Evolutionary conservation across 64 coral and sea anemone species (phyloP).

Genomic region (Dendronephthya gigantea): DNA sequence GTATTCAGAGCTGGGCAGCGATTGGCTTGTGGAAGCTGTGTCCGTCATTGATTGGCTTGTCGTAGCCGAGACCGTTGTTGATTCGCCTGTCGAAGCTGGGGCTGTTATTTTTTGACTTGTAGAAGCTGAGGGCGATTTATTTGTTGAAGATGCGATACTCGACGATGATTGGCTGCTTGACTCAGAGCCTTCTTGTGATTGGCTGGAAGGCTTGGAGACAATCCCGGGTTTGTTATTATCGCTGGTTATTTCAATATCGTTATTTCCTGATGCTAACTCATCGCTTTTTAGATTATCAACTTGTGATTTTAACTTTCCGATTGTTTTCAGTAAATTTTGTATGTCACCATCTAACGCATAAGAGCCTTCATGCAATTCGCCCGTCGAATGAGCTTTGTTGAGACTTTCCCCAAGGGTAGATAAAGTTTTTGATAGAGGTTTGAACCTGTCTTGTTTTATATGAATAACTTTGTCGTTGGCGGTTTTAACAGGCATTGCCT

Average conservation of each 20-base stretch:
- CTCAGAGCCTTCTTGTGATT: neutral
- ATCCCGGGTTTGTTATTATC: neutral
- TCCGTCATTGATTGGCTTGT: neutral
- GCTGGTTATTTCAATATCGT: neutral
- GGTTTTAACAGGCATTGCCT: too few relatives aligned
- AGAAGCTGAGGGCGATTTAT: neutral
- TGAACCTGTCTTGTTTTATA: neutral
- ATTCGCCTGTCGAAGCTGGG: too few relatives aligned
- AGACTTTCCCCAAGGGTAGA: neutral
- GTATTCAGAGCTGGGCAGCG: neutral
- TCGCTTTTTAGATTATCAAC: neutral
- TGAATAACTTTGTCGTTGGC: neutral
- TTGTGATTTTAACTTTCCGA: neutral
- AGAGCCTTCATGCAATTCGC: neutral
- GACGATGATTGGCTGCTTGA: neutral
- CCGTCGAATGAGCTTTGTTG: neutral
- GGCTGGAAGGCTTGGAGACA: neutral
- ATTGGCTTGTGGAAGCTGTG: neutral
- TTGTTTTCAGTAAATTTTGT: neutral
- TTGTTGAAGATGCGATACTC: neutral
- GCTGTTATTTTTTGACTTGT: too few relatives aligned
- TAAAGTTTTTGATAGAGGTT: neutral
- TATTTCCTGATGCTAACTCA: neutral
- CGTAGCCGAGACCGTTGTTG: neutral
- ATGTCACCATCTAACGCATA: neutral